These are phyloP conservation scores for Drosophila rellima DNA, from an alignment of 2,888 invertebrate genomes.

Conservation along the genomic window DNA sequence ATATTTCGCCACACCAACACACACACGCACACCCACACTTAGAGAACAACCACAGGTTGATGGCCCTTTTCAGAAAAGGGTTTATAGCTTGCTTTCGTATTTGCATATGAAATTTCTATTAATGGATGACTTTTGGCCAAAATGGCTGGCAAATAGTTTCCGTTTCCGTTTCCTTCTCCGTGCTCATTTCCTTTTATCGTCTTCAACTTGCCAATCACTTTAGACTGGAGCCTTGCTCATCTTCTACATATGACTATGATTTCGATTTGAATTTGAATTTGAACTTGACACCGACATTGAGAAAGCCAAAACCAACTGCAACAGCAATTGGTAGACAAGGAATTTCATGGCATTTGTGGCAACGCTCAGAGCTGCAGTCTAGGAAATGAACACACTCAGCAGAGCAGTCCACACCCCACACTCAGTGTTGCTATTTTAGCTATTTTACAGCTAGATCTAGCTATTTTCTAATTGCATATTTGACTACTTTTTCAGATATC, in stretches of 20 bases:
- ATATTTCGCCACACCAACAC: conserved; percentile 53
- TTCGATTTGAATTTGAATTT: conserved; percentile 56
- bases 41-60: conserved; percentile 20
- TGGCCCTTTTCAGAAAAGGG: conserved; percentile 27
- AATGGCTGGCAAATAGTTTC: conserved; percentile 81
- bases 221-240: conserved; percentile 48
- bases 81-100: conserved; percentile 39
- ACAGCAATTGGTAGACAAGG: conserved; percentile 39
- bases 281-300: conserved; percentile 52
- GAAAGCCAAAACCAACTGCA: conserved; percentile 33
- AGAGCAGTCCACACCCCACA: background rate
- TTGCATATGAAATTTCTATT: conserved; percentile 80
- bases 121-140: conserved; percentile 54
- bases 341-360: conserved; percentile 48
- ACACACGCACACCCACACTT: conserved; percentile 19
- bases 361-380: conserved; percentile 30
- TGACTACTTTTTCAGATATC: too few species aligned
- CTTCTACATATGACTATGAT: conserved; percentile 39
- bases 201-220: conserved; percentile 59
- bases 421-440: background rate
- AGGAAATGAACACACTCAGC: conserved; percentile 73
- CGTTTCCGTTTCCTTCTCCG: conserved; percentile 50
- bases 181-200: conserved; percentile 2
- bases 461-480: too few species aligned
- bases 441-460: conserved; percentile 2